phyloP scores from a whole-genome alignment of 2,113 vertebrate genomes.

The Lipophrys pholis region DNA sequence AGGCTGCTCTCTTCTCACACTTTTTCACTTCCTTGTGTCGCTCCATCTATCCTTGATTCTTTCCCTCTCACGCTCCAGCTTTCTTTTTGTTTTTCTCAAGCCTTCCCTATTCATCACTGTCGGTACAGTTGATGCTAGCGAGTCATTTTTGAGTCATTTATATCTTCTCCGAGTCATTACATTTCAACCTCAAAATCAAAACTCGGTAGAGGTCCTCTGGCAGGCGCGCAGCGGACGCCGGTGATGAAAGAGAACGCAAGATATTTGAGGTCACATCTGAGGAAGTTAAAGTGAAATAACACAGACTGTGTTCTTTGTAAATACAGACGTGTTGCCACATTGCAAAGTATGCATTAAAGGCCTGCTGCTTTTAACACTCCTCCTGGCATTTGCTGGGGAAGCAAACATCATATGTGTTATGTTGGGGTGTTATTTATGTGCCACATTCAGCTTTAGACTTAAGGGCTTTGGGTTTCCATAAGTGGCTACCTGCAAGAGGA shows the following conservation, averaged over 20 bases:
- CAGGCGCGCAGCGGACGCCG: conserved; percentile 34
- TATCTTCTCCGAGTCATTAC: conserved; percentile 64
- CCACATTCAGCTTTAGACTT: conserved; percentile 24
- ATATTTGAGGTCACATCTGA: conserved; percentile 45
- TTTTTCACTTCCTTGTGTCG: conserved; percentile 59
- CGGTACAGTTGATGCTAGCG: conserved; percentile 38
- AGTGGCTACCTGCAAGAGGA: not conserved
- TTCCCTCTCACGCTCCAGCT: conserved; percentile 42
- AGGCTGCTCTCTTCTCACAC: conserved; percentile 61
- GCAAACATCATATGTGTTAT: conserved; percentile 18
- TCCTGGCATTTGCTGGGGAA: conserved; percentile 14
- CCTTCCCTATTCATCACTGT: conserved; percentile 55
- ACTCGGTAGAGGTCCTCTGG: conserved; percentile 58
- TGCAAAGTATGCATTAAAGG: conserved; percentile 16
- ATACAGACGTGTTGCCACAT: conserved; percentile 52
- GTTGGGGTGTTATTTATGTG: conserved; percentile 26
- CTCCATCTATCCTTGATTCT: conserved; percentile 38
- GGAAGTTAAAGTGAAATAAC: conserved; percentile 34
- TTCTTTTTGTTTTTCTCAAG: conserved; percentile 26
- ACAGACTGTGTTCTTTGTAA: conserved; percentile 33
- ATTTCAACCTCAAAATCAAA: conserved; percentile 63
- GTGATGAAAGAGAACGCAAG: conserved; percentile 50
- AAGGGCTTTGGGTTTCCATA: not conserved
- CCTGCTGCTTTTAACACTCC: conserved; percentile 34
- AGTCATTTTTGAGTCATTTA: conserved; percentile 60